phyloP scores from a whole-genome alignment of 92 coral and sea anemone species.

The Epizoanthus fatuus region DNA sequence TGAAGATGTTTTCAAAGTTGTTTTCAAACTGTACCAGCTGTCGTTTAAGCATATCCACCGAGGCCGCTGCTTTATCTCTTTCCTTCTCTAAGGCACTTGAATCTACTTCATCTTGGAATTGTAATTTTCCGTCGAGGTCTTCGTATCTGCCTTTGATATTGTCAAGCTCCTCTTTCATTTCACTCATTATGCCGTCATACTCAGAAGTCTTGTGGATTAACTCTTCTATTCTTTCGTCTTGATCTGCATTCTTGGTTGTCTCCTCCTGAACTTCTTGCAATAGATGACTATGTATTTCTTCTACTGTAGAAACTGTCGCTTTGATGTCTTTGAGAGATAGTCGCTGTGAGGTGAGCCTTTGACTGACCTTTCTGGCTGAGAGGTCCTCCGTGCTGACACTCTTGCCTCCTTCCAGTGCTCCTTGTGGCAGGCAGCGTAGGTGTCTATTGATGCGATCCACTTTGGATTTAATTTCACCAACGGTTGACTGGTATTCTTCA shows the following conservation, averaged over 20 bases:
- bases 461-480: constrained; percentile 80
- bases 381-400: constrained; percentile 48
- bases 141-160: constrained; percentile 77
- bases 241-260: constrained; percentile 69
- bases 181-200: constrained; percentile 77
- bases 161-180: constrained; percentile 80
- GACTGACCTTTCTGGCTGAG: constrained; percentile 66
- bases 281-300: constrained; percentile 75
- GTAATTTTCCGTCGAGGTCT: constrained; percentile 67
- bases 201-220: constrained; percentile 70
- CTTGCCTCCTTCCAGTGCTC: constrained; percentile 56
- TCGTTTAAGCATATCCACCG: constrained; percentile 60
- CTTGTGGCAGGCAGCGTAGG: constrained; percentile 72
- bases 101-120: constrained; percentile 35
- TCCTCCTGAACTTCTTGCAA: constrained; percentile 73
- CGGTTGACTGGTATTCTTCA: constrained; percentile 83
- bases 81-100: constrained; percentile 23
- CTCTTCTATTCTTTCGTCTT: constrained; percentile 80
- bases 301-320: constrained; percentile 77
- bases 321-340: constrained; percentile 77
- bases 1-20: constrained; percentile 72
- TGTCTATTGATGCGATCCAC: constrained; percentile 86
- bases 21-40: constrained; percentile 78
- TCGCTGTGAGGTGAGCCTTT: constrained; percentile 69
- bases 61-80: constrained; percentile 14